A percentile compares a stretch with the other conserved stretches of the same genome.
These are phyloP conservation scores for Tragelaphus eurycerus DNA, from an alignment of 2,797 vertebrate genomes.

Conservation along the genomic window DNA sequence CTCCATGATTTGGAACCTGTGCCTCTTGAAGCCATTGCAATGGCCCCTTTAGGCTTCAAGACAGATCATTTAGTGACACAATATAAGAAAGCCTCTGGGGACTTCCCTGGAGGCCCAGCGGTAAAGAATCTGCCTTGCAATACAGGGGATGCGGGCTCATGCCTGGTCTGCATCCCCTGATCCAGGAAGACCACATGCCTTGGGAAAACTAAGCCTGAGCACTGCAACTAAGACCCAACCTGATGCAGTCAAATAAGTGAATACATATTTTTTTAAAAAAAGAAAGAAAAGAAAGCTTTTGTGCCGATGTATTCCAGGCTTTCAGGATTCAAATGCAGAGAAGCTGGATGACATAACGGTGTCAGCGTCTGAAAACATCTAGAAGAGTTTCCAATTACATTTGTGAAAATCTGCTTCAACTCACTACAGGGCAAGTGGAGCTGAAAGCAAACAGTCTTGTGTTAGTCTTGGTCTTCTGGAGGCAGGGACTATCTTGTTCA, in stretches of 20 bases:
- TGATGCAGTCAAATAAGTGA: neutral
- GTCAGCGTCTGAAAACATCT: constrained; percentile 30
- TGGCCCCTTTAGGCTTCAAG: neutral
- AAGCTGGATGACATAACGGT: constrained; percentile 34
- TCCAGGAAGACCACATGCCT: neutral
- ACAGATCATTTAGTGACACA: neutral
- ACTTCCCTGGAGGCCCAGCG: neutral
- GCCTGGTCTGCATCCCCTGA: neutral
- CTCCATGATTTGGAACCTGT: neutral
- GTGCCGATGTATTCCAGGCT: neutral
- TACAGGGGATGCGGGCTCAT: neutral
- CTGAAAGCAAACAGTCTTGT: neutral
- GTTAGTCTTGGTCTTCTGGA: neutral
- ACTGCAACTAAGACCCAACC: neutral
- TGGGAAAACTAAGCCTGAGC: neutral
- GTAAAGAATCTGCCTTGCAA: neutral
- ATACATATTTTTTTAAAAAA: neutral
- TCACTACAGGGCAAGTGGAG: neutral
- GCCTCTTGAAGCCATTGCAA: neutral
- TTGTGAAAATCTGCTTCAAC: constrained; percentile 23
- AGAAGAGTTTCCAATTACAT: neutral
- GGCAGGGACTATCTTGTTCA: neutral
- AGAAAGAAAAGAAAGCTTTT: neutral
- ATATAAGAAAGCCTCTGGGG: neutral
- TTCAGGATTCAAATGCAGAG: constrained; percentile 33